Evolutionary conservation across 2,888 invertebrate genomes (phyloP), one percentile per base, ranked within the genome.

Genomic region (Limnephilus rhombicus): DNA sequence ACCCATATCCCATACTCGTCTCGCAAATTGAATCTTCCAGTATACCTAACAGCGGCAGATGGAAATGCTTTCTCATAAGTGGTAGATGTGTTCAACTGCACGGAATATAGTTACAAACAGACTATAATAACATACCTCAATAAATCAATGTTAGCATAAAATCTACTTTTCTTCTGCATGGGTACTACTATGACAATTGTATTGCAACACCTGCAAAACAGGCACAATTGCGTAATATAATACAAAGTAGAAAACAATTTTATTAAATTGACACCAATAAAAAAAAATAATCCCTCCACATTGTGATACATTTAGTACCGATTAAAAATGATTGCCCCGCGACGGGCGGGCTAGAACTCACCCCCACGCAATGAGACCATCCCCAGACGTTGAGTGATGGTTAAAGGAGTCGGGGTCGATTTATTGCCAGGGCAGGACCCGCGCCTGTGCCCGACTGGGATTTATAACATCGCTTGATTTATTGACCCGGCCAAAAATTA

Each of bases 401-500:
- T 41, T 18, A 37, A n/a, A 34, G 80, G n/a, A 37, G 80, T 80
- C 31, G 37, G 80, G 88, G 86, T 49, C 29, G 68, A 86, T 86
- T 86, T 86, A 86, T 86, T 45, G 86, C 53, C 41, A 31, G 86
- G 86, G 41, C 86, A 86, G n/a, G 45, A 13, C 45, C 86, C 86
- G 45, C 86, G 86, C 49, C 86, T 86, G 86, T 85, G 41, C 29
- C 29, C 68, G 88, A 88, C 88, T 80, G 80, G 80, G 88, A 89
- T 89, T 89, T 89, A 89, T 89, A 80, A 15, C 80, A 34, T 11
- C 24, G 80, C n/a, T 41, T 89, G 88, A 89, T 89, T 89, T 89
- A 89, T 89, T 37, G 88, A 89, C 88, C 37, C 88, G 34, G 88
- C 45, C n/a, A 45, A 86, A 85, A 86, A 86, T 86, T 86, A 86